A percentile compares a stretch with the other conserved stretches of the same genome.
Evolutionary conservation across 2,888 invertebrate species (phyloP).

Genomic region (Lasioglossum figueresi): DNA sequence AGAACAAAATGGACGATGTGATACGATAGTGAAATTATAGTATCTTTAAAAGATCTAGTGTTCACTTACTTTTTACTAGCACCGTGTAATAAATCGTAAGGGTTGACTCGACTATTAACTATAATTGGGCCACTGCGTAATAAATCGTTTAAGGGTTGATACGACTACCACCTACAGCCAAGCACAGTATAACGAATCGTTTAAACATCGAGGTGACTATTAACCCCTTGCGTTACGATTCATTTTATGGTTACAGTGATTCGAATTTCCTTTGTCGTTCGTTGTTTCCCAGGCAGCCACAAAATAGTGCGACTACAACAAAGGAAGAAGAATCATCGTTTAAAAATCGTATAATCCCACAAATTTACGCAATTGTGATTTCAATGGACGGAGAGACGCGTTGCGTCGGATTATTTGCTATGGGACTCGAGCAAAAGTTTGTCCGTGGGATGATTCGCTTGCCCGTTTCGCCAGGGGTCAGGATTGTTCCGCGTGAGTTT

Average conservation of each 20-base stretch:
- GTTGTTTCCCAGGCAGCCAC: too few relatives aligned
- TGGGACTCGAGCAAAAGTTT: background rate
- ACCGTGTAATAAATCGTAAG: background rate
- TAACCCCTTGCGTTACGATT: too few relatives aligned
- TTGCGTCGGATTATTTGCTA: background rate
- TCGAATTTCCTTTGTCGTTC: too few relatives aligned
- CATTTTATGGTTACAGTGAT: too few relatives aligned
- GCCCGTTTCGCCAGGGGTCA: background rate
- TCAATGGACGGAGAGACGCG: background rate
- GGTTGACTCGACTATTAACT: background rate
- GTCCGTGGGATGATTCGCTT: constrained; percentile 10
- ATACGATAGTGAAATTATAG: too few relatives aligned
- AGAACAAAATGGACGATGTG: background rate
- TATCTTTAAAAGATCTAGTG: too few relatives aligned
- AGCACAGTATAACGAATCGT: too few relatives aligned
- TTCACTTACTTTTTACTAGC: too few relatives aligned
- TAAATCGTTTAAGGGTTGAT: background rate
- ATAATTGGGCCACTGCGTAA: background rate
- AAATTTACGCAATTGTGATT: background rate
- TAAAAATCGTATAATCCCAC: background rate
- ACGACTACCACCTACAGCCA: too few relatives aligned
- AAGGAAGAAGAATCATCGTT: too few relatives aligned
- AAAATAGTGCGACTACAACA: background rate
- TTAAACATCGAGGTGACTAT: too few relatives aligned
- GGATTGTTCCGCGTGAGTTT: constrained; percentile 26